A percentile compares a stretch with the other conserved stretches of the same genome.
These are phyloP conservation scores for Acanthurus lineatus DNA, from an alignment of 2,797 vertebrate species.

Conservation along the genomic window DNA sequence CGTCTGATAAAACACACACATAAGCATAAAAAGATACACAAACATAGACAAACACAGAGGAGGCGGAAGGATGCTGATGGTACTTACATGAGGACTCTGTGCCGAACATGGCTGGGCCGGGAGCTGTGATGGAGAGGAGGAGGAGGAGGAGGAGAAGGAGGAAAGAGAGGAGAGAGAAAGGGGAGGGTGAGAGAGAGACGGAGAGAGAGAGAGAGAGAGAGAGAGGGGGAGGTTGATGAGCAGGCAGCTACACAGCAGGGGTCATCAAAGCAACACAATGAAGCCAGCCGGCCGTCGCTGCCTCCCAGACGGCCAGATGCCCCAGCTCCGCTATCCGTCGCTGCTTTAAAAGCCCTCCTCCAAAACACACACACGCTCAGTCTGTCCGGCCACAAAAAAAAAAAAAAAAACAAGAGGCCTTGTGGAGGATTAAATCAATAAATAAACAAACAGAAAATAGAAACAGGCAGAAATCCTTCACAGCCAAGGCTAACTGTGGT, in stretches of 20 bases:
- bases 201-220: slow-evolving; percentile 72
- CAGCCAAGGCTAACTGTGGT: slow-evolving; percentile 50
- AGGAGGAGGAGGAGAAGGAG: slow-evolving; percentile 71
- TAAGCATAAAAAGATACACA: slow-evolving; percentile 16
- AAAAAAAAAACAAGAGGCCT: slow-evolving; percentile 10
- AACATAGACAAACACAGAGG: slow-evolving; percentile 54
- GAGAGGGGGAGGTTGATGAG: slow-evolving; percentile 86
- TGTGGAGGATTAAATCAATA: slow-evolving; percentile 17
- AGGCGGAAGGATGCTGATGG: slow-evolving; percentile 77
- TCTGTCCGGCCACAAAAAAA: slow-evolving; percentile 15
- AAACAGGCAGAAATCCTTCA: slow-evolving; percentile 52
- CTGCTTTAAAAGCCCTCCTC: slow-evolving; percentile 50
- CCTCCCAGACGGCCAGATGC: slow-evolving; percentile 85
- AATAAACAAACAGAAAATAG: slow-evolving; percentile 7
- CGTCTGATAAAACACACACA: slow-evolving; percentile 28
- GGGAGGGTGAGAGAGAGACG: slow-evolving; percentile 68
- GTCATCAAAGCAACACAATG: slow-evolving; percentile 97
- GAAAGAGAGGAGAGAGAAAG: slow-evolving; percentile 72
- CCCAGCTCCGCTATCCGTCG: slow-evolving; percentile 48
- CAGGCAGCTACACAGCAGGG: slow-evolving; percentile 94
- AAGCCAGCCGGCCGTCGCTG: slow-evolving; percentile 86
- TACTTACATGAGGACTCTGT: slow-evolving; percentile 99
- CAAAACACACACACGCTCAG: slow-evolving; percentile 3
- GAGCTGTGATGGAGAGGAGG: slow-evolving; percentile 88
- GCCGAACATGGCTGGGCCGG: slow-evolving; percentile 99